Percentiles rank a stretch among this genome's conserved stretches.
Evolutionary conservation across 2,888 invertebrate species (phyloP).

Genomic region (Watsonalla binaria): DNA sequence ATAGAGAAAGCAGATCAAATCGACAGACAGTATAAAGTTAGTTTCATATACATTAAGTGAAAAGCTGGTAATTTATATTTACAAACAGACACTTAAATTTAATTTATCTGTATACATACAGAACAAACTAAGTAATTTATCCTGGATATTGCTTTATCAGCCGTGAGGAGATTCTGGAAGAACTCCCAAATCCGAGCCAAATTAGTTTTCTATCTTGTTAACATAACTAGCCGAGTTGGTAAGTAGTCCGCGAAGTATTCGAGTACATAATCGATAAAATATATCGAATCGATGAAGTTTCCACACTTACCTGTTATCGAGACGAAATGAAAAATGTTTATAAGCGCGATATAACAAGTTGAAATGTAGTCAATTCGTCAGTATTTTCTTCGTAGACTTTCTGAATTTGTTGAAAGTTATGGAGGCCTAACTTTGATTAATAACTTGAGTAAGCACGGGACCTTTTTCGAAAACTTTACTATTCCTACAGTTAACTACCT

Average conservation of each 20-base stretch:
- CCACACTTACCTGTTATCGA: neutral
- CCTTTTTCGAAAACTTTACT: too few species aligned
- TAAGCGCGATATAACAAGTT: neutral
- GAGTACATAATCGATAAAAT: neutral
- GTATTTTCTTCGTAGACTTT: neutral
- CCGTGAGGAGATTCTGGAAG: conserved; percentile 1
- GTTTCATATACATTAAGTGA: too few species aligned
- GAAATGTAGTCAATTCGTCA: neutral
- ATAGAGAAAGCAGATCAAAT: too few species aligned
- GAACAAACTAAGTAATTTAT: neutral
- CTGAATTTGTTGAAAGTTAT: neutral
- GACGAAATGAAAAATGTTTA: neutral
- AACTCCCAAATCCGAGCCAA: conserved; percentile 1
- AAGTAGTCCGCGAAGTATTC: neutral
- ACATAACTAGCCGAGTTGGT: neutral
- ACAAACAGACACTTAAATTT: too few species aligned
- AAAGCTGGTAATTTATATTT: too few species aligned
- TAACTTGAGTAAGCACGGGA: too few species aligned
- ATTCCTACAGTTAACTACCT: too few species aligned
- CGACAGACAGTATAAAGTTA: too few species aligned
- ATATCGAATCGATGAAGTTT: neutral
- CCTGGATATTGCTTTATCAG: neutral
- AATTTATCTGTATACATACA: neutral
- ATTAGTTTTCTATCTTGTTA: conserved; percentile 3
- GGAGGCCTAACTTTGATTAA: too few species aligned